phyloP scores from a whole-genome alignment of 2,797 vertebrate species.

The Petrocephalus schoutedeni region DNA sequence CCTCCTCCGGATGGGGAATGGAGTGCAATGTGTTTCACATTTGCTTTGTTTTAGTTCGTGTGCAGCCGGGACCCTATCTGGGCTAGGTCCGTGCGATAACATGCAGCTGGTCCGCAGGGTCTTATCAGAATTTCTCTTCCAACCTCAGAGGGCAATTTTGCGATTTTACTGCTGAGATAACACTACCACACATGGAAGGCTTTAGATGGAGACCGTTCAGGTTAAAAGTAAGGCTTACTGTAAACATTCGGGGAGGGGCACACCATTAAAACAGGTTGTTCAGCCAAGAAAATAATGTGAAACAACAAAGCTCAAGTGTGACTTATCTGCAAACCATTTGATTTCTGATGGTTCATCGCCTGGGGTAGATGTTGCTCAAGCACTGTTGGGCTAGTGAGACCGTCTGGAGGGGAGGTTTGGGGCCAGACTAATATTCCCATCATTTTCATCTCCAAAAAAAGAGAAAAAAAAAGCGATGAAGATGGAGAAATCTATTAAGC shows the following conservation, averaged over 20 bases:
- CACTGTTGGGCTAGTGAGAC: background rate
- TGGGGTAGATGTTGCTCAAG: background rate
- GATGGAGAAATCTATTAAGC: background rate
- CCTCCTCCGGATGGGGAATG: background rate
- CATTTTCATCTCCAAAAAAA: background rate
- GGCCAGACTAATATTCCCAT: background rate
- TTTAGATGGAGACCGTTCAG: background rate
- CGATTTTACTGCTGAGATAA: constrained; percentile 12
- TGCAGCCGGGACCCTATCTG: background rate
- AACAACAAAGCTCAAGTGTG: constrained; percentile 13
- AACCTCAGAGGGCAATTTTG: background rate
- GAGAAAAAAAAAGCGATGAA: background rate
- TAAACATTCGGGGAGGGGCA: background rate
- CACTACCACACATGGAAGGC: background rate
- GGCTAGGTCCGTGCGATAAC: background rate
- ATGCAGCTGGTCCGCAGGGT: background rate
- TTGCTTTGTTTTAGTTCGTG: background rate
- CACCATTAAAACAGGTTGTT: constrained; percentile 18
- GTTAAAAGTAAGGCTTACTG: constrained; percentile 13
- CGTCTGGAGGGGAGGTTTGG: background rate
- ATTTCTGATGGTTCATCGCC: background rate
- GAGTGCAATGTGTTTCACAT: constrained; percentile 14
- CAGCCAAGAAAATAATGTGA: constrained; percentile 36
- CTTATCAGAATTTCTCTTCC: background rate
- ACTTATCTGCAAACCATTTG: constrained; percentile 20